Percentiles rank a stretch among this genome's conserved stretches.
Conservation (phyloP, 1,140 invertebrate species). For the Drosophila littoralis region DNA sequence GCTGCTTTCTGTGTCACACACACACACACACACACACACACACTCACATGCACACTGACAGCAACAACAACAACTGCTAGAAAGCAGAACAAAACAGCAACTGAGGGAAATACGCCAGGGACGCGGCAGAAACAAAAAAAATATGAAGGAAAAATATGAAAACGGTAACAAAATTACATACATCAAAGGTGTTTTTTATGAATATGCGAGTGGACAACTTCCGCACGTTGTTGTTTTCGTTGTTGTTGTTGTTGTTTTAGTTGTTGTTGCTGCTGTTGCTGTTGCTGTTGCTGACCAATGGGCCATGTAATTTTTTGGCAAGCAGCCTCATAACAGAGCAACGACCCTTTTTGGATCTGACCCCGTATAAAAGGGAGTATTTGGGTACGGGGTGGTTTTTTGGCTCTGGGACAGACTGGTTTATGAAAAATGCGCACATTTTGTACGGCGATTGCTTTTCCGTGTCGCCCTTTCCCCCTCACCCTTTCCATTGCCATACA, state of each 20-base stretch:
- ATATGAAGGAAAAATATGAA: constrained; percentile 52
- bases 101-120: constrained; percentile 22
- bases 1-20: constrained; percentile 74
- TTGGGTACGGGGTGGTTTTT: constrained; percentile 30
- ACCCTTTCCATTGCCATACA: background rate
- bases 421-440: constrained; percentile 61
- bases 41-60: constrained; percentile 4
- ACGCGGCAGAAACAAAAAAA: constrained; percentile 32
- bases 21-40: constrained; percentile 53
- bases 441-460: constrained; percentile 68
- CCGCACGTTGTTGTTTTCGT: constrained; percentile 15
- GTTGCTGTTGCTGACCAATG: constrained; percentile 70
- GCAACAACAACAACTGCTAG: constrained; percentile 21
- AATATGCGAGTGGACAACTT: constrained; percentile 59
- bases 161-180: constrained; percentile 81
- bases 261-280: too few species aligned
- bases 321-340: constrained; percentile 71
- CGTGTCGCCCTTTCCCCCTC: constrained; percentile 30
- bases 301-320: constrained; percentile 81
- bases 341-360: constrained; percentile 40
- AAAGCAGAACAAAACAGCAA: constrained; percentile 35
- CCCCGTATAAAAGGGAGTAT: background rate
- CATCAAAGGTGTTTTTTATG: constrained; percentile 79
- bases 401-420: constrained; percentile 34
- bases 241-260: constrained; percentile 31